These are phyloP conservation scores for Sciaenops ocellatus DNA, from an alignment of 2,797 vertebrate species.

Conservation along the genomic window DNA sequence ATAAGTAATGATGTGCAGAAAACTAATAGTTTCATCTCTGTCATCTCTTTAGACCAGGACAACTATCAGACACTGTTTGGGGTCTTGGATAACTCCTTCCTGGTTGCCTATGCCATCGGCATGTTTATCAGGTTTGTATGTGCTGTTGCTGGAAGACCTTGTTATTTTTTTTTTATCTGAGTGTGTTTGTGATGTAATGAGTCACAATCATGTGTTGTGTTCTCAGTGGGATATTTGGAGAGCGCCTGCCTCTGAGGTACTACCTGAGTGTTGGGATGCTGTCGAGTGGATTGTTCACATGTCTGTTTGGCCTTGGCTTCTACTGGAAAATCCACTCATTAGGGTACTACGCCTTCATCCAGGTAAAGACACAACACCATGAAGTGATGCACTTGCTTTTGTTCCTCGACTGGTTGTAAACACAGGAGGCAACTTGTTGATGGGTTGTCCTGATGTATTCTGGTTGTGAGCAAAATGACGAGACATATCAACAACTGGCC, in stretches of 20 bases:
- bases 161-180: neutral
- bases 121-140: constrained; percentile 93
- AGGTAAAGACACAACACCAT: constrained; percentile 83
- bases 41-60: constrained; percentile 85
- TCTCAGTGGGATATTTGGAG: constrained; percentile 94
- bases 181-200: neutral
- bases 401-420: neutral
- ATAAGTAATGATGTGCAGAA: neutral
- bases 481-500: too few species aligned
- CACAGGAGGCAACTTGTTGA: neutral
- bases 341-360: constrained; percentile 92
- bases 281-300: constrained; percentile 92
- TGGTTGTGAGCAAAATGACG: neutral
- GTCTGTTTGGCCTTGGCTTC: constrained; percentile 93
- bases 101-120: constrained; percentile 95
- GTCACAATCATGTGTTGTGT: neutral
- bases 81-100: constrained; percentile 94
- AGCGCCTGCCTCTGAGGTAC: constrained; percentile 94
- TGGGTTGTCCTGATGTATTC: neutral
- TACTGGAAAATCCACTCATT: constrained; percentile 94
- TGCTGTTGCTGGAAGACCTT: accelerated
- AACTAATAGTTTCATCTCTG: constrained; percentile 6
- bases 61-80: constrained; percentile 95
- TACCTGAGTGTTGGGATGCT: constrained; percentile 95
- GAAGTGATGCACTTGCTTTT: neutral